Evolutionary conservation across 1,140 invertebrate genomes (phyloP), one percentile per base, ranked within the genome.

Genomic region (Sarcophaga bullata): DNA sequence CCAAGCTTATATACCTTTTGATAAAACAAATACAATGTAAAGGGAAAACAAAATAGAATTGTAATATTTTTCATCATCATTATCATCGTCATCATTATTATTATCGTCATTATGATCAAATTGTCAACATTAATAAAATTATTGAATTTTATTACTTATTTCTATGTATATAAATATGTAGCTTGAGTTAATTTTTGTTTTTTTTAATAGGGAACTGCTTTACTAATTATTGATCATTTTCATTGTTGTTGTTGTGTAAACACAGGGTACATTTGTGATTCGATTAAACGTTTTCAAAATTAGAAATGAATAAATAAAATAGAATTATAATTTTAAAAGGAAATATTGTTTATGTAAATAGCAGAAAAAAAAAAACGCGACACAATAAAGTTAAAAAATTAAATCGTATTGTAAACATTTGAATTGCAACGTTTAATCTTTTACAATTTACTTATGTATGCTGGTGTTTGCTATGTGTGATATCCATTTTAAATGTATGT

Each of bases 61-160:
- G 54, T 58, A 52, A 68, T 25, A 68, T 19, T 25, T 68, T 68
- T 68, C 7, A 68, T 68, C 17, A 68, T 68, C 19, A 19, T 68
- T 19, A 68, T 19, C 17, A n/a, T 68, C 17, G 8, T 68, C 62
- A 68, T 68, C 8, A 25, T 68, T 10, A 68, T 68, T 19, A 62
- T 62, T 3, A 62, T 62, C 58, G 17, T 62, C 15, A n/a, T 37
- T 37, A 37, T 37, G 25, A 37, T 37, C 25, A 68, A 17, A 9
- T 68, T 68, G n/a, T 68, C 62, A 68, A 68, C 62, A 68, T 68
- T 68, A 68, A 68, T 68, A 68, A 68, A 68, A 68, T 68, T 25
- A 68, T 68, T 4, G 11, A 15, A n/a, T 58, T 58, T 58, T 58
- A 58, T 58, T 58, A 58, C n/a, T 58, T 58, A 58, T 58, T 58